Conservation (phyloP, 2,888 invertebrate species). For the Apomyelois bistriatella region DNA sequence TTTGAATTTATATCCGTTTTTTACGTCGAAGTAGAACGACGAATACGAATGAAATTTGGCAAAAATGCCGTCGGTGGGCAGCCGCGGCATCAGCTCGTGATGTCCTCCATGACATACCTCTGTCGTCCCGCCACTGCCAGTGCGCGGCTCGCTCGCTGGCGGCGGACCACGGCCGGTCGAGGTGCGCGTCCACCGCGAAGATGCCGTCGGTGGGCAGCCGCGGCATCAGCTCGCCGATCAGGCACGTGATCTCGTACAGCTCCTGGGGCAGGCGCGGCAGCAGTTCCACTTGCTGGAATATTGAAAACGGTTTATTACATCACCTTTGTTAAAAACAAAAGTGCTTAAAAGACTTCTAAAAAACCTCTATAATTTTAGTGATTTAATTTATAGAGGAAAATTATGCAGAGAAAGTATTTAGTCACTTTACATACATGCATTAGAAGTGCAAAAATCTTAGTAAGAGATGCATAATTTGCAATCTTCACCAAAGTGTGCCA, state of each 20-base stretch:
- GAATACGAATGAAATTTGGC: no score
- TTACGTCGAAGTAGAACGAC: no score
- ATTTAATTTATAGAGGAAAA: no score
- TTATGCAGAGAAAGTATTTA: no score
- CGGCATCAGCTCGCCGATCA: conserved; percentile 98
- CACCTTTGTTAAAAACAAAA: not conserved
- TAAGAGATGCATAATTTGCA: no score
- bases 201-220: conserved; percentile 96
- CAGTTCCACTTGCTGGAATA: conserved; percentile 85
- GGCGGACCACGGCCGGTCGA: conserved; percentile 86
- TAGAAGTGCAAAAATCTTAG: no score
- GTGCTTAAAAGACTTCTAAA: not conserved
- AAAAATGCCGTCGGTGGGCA: conserved; percentile 97
- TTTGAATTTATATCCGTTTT: no score
- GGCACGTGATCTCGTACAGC: conserved; percentile 96
- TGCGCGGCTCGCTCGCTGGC: conserved; percentile 93
- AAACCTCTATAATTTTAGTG: no score
- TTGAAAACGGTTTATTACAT: not conserved
- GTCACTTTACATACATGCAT: no score
- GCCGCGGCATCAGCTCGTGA: conserved; percentile 97
- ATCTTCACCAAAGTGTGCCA: no score
- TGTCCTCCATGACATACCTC: conserved; percentile 83
- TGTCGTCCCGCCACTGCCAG: conserved; percentile 99
- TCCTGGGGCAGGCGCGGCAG: conserved; percentile 96
- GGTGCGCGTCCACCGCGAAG: conserved; percentile 94